Percentiles rank a stretch among this genome's conserved stretches.
phyloP scores from a whole-genome alignment of 2,888 invertebrate species.

The Andrena trimmerana region DNA sequence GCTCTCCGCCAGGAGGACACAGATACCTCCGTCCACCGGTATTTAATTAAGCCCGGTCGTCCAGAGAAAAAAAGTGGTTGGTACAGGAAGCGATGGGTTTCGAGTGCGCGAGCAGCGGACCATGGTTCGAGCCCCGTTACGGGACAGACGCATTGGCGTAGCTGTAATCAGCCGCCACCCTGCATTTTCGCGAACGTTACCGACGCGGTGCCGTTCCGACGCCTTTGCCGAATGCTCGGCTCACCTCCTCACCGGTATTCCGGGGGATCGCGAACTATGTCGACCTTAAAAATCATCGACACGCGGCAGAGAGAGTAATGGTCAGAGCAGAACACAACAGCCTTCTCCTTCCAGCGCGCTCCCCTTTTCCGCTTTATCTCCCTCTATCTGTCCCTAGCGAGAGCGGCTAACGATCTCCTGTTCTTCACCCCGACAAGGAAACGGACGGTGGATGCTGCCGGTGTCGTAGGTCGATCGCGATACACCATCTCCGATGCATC shows the following conservation, averaged over 20 bases:
- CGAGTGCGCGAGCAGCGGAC: slow-evolving; percentile 67
- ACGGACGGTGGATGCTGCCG: slow-evolving; percentile 55
- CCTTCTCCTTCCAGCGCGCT: slow-evolving; percentile 19
- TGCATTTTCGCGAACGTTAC: slow-evolving; percentile 11
- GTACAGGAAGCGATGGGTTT: slow-evolving; percentile 76
- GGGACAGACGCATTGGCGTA: slow-evolving; percentile 71
- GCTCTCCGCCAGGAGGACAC: slow-evolving; percentile 31
- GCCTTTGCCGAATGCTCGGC: slow-evolving; percentile 58
- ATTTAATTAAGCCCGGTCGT: slow-evolving; percentile 71
- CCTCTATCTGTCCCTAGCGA: slow-evolving; percentile 26
- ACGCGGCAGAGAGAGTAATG: slow-evolving; percentile 54
- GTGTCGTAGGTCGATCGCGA: slow-evolving; percentile 40
- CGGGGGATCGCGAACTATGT: slow-evolving; percentile 49
- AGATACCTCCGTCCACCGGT: slow-evolving; percentile 54
- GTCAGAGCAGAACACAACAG: slow-evolving; percentile 28
- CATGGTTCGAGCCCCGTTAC: slow-evolving; percentile 72
- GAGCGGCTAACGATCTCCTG: slow-evolving; percentile 41
- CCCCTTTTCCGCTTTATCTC: slow-evolving; percentile 15
- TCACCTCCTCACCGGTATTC: slow-evolving; percentile 62
- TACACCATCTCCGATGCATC: slow-evolving; percentile 29
- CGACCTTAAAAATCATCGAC: slow-evolving; percentile 66
- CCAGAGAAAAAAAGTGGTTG: slow-evolving; percentile 69
- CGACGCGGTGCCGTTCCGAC: background rate
- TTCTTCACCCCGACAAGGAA: slow-evolving; percentile 61
- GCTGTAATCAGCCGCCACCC: slow-evolving; percentile 21